Evolutionary conservation across 2,888 invertebrate species (phyloP).

Genomic region (Xanthia icteritia): DNA sequence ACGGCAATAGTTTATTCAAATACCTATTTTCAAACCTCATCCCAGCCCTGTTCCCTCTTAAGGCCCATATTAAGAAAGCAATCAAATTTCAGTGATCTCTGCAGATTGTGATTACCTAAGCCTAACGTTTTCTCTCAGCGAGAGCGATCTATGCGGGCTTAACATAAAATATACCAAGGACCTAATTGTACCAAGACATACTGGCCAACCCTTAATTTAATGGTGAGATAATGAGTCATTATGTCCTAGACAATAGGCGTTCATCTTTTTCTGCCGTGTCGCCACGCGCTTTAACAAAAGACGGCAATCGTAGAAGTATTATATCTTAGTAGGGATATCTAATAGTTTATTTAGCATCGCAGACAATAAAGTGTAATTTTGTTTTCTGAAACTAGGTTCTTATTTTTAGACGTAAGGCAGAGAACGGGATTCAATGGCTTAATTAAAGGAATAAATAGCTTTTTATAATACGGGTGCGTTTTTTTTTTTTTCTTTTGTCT

Average conservation of each 20-base stretch:
- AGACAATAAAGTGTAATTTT: neutral
- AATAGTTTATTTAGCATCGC: constrained; percentile 22
- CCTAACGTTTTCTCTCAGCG: neutral
- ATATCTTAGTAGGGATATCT: neutral
- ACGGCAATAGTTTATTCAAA: no score
- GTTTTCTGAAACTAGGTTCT: neutral
- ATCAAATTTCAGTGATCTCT: neutral
- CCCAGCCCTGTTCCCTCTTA: no score
- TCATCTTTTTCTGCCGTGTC: constrained; percentile 6
- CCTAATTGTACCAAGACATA: neutral
- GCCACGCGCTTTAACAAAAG: constrained; percentile 31
- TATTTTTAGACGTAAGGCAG: neutral
- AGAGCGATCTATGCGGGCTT: neutral
- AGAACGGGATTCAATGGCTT: neutral
- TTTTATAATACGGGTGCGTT: no score
- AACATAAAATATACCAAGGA: neutral
- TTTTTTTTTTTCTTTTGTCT: no score
- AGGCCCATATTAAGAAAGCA: neutral
- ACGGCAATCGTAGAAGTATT: neutral
- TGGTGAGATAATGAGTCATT: constrained; percentile 45
- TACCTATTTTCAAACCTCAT: no score
- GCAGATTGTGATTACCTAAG: neutral
- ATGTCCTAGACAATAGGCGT: constrained; percentile 30
- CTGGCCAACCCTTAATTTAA: constrained; percentile 10
- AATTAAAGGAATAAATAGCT: neutral